Conservation (phyloP, 2,113 vertebrate genomes). For the Eubucco bourcierii region DNA sequence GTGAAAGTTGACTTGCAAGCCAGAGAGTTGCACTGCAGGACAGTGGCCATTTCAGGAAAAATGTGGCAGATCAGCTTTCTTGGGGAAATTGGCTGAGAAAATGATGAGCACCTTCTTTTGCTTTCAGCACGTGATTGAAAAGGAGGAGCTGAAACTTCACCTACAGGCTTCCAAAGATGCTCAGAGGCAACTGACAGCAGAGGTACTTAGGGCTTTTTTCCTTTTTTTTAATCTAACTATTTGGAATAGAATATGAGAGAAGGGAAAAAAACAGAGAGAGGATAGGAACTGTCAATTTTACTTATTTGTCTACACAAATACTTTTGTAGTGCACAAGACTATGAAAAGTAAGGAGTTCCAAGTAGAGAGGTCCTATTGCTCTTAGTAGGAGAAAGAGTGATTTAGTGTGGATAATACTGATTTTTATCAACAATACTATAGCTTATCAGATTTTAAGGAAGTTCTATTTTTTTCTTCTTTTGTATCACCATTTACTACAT, state of each 20-base stretch:
- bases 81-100: background rate
- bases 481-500: background rate
- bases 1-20: background rate
- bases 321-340: background rate
- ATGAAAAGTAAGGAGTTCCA: background rate
- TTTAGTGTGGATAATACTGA: background rate
- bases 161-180: slow-evolving; percentile 96
- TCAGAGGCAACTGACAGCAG: slow-evolving; percentile 92
- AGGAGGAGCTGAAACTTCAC: slow-evolving; percentile 95
- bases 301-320: background rate
- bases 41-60: background rate
- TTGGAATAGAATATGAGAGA: background rate
- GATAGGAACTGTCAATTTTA: background rate
- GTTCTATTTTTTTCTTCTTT: background rate
- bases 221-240: too few relatives aligned
- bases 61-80: background rate
- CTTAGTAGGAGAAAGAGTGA: background rate
- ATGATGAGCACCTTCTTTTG: slow-evolving; percentile 30
- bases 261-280: background rate
- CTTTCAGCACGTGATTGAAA: slow-evolving; percentile 91
- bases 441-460: background rate
- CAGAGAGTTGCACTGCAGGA: background rate
- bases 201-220: slow-evolving; percentile 74
- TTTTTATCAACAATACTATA: background rate
- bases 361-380: background rate